Evolutionary conservation across 2,113 vertebrate genomes (phyloP).

Genomic region (Vireo altiloquus): DNA sequence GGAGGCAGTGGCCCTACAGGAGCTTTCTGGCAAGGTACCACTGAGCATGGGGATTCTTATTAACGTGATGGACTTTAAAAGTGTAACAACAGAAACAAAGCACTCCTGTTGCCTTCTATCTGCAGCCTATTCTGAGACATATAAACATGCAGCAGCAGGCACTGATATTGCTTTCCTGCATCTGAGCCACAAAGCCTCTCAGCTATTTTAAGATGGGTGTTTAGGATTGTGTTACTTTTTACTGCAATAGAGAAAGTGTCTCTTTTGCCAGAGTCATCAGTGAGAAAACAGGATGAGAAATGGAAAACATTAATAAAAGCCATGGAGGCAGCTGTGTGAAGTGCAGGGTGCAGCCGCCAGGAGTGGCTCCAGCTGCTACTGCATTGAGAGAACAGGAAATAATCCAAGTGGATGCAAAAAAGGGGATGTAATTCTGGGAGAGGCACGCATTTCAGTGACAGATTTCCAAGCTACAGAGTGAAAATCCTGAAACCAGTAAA

Average conservation of each 20-base stretch:
- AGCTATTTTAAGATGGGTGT: slow-evolving; percentile 19
- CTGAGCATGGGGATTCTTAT: background rate
- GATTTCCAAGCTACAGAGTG: background rate
- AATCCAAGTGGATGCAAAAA: slow-evolving; percentile 24
- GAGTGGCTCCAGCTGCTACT: slow-evolving; percentile 60
- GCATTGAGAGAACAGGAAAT: slow-evolving; percentile 45
- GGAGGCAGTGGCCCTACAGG: background rate
- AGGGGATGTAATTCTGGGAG: slow-evolving; percentile 3
- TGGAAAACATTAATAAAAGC: slow-evolving; percentile 50
- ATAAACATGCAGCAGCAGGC: background rate
- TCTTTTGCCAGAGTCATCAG: slow-evolving; percentile 50
- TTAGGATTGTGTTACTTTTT: slow-evolving; percentile 29
- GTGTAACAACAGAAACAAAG: background rate
- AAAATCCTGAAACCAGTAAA: background rate
- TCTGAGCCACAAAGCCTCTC: background rate
- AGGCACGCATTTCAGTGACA: background rate
- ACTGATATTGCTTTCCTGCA: background rate
- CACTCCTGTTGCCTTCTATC: background rate
- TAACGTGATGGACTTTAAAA: background rate
- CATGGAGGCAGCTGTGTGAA: slow-evolving; percentile 50
- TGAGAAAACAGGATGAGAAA: slow-evolving; percentile 47
- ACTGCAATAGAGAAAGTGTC: background rate
- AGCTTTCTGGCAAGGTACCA: background rate
- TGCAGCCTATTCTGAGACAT: background rate
- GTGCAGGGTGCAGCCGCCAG: background rate